Percentiles rank a stretch among this genome's conserved stretches.
phyloP scores from a whole-genome alignment of 92 coral and sea anemone genomes.

The Phenganax stokvisi region DNA sequence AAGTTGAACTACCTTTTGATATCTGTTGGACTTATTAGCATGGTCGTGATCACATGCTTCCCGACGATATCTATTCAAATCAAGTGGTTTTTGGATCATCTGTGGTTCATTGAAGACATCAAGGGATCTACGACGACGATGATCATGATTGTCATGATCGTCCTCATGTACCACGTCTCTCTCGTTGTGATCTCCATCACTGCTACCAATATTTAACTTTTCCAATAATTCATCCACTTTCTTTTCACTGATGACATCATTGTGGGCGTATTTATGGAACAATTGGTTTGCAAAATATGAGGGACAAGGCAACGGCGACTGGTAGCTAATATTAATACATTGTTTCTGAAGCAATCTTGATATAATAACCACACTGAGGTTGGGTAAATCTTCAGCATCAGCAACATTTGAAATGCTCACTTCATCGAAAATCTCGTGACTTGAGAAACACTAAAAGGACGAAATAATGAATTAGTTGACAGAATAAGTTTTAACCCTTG shows the following conservation, averaged over 20 bases:
- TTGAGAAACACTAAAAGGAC: slow-evolving; percentile 24
- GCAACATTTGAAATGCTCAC: slow-evolving; percentile 7
- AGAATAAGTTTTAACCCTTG: too few species aligned
- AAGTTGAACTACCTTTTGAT: slow-evolving; percentile 8
- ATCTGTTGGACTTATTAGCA: neutral
- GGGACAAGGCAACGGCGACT: slow-evolving; percentile 27
- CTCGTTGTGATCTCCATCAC: neutral
- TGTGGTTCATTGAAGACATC: neutral
- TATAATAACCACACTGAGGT: slow-evolving; percentile 8
- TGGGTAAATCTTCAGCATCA: neutral
- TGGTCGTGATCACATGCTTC: neutral
- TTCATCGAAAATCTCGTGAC: slow-evolving; percentile 18
- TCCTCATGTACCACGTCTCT: neutral
- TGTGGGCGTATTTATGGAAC: slow-evolving; percentile 9
- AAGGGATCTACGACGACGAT: neutral
- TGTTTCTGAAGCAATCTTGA: slow-evolving; percentile 17
- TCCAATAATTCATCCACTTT: slow-evolving; percentile 11
- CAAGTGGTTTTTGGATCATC: neutral
- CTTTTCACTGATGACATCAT: slow-evolving; percentile 10
- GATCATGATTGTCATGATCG: slow-evolving; percentile 18
- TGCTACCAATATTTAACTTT: neutral
- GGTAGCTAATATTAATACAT: slow-evolving; percentile 13
- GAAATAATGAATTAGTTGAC: too few species aligned
- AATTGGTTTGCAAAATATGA: slow-evolving; percentile 12
- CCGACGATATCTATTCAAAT: neutral